Evolutionary conservation across 2,797 vertebrate genomes (phyloP).

Genomic region (Acanthurus tractus): DNA sequence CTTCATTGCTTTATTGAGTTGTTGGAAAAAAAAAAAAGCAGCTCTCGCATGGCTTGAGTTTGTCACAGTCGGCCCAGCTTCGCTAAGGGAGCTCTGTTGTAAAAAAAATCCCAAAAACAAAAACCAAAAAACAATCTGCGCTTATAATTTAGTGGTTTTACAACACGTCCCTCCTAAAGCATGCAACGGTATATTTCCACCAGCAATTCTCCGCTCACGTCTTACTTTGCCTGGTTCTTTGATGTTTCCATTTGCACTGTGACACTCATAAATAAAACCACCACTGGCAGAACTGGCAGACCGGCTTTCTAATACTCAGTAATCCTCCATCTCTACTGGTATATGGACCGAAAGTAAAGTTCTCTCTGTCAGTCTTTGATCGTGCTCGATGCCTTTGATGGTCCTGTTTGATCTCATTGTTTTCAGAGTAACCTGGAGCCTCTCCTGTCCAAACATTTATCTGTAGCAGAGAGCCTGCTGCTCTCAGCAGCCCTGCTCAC

Average conservation of each 20-base stretch:
- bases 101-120: background rate
- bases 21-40: conserved; percentile 47
- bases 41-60: conserved; percentile 22
- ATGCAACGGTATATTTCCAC: conserved; percentile 8
- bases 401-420: conserved; percentile 58
- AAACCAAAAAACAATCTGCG: background rate
- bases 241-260: conserved; percentile 35
- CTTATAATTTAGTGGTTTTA: conserved; percentile 13
- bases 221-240: conserved; percentile 8
- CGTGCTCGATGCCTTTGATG: conserved; percentile 39
- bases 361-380: conserved; percentile 49
- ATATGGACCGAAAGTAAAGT: conserved; percentile 31
- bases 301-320: conserved; percentile 27
- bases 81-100: conserved; percentile 20
- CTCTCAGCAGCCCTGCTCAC: conserved; percentile 40
- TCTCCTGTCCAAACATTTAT: conserved; percentile 67
- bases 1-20: conserved; percentile 44
- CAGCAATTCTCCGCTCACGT: conserved; percentile 5
- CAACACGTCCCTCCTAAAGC: conserved; percentile 30
- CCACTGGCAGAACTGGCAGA: conserved; percentile 19
- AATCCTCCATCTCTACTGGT: conserved; percentile 32
- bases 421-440: conserved; percentile 57
- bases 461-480: conserved; percentile 34
- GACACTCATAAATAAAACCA: conserved; percentile 42
- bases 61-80: conserved; percentile 4